Conservation (phyloP, 2,888 invertebrate species). For the Drosophila vallismaia region DNA sequence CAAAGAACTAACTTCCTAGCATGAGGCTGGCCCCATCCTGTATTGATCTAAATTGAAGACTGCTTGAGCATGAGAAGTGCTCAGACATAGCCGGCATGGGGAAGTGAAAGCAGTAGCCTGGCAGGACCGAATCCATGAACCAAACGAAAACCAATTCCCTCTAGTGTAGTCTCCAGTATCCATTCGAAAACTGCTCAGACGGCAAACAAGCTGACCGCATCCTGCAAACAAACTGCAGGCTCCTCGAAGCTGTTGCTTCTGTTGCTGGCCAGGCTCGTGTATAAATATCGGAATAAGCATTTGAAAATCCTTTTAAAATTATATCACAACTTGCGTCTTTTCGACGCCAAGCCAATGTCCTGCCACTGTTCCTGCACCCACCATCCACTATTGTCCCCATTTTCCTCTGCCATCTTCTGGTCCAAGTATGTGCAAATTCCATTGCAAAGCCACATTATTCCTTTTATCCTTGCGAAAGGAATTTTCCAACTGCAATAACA, state of each 20-base stretch:
- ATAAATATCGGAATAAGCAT: constrained; percentile 78
- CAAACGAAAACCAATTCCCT: constrained; percentile 18
- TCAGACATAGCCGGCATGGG: constrained; percentile 18
- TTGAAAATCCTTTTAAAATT: constrained; percentile 79
- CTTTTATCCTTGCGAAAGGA: constrained; percentile 78
- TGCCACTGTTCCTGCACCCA: constrained; percentile 12
- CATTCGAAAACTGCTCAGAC: constrained; percentile 11
- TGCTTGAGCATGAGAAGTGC: constrained; percentile 37
- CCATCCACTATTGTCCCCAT: constrained; percentile 10
- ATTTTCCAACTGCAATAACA: constrained; percentile 79
- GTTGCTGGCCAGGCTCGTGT: constrained; percentile 60
- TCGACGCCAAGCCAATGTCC: constrained; percentile 62
- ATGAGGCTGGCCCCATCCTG: constrained; percentile 31
- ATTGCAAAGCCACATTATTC: constrained; percentile 80
- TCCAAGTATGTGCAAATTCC: constrained; percentile 80
- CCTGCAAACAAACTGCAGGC: constrained; percentile 63
- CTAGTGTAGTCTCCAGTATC: constrained; percentile 14
- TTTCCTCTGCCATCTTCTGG: constrained; percentile 33
- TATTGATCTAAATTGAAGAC: constrained; percentile 74
- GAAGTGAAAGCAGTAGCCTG: neutral
- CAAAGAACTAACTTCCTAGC: constrained; percentile 34
- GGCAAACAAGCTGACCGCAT: constrained; percentile 73
- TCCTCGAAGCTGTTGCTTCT: constrained; percentile 24
- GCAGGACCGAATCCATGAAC: neutral
- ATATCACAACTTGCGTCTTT: constrained; percentile 78